These are phyloP conservation scores for Acronicta aceris DNA, from an alignment of 2,888 invertebrate genomes.

Conservation along the genomic window DNA sequence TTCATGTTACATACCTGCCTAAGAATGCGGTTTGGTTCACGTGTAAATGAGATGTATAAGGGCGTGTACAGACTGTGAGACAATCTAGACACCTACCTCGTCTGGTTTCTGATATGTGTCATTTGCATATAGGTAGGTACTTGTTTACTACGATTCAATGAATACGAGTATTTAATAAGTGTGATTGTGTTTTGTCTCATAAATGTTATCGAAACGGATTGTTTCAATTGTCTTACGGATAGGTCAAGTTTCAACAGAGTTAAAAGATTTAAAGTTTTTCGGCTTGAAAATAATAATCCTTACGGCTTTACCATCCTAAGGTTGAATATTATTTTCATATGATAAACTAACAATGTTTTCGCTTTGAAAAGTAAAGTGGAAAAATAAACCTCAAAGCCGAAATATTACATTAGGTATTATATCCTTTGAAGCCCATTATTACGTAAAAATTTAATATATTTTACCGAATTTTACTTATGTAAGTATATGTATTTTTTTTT, in stretches of 20 bases:
- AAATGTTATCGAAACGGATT: not conserved
- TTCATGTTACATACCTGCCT: conserved; percentile 42
- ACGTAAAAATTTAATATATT: too few relatives aligned
- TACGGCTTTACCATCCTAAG: too few relatives aligned
- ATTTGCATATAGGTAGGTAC: conserved; percentile 7
- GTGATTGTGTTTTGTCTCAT: conserved; percentile 8
- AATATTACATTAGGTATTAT: too few relatives aligned
- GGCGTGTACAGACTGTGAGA: conserved; percentile 31
- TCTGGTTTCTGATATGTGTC: conserved; percentile 11
- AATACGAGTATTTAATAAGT: conserved; percentile 19
- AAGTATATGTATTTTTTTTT: too few relatives aligned
- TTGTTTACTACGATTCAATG: conserved; percentile 6
- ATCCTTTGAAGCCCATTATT: too few relatives aligned
- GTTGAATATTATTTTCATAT: too few relatives aligned
- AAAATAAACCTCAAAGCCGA: too few relatives aligned
- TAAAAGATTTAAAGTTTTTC: too few relatives aligned
- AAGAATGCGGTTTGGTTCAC: conserved; percentile 46
- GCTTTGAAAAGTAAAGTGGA: too few relatives aligned
- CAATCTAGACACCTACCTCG: conserved; percentile 9
- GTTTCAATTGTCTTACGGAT: not conserved
- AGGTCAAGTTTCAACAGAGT: not conserved
- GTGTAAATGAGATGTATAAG: conserved; percentile 38
- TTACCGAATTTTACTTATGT: too few relatives aligned
- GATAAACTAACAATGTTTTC: too few relatives aligned
- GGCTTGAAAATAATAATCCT: too few relatives aligned